phyloP scores from a whole-genome alignment of 2,888 invertebrate genomes.

The Eucriotettix oculatus region DNA sequence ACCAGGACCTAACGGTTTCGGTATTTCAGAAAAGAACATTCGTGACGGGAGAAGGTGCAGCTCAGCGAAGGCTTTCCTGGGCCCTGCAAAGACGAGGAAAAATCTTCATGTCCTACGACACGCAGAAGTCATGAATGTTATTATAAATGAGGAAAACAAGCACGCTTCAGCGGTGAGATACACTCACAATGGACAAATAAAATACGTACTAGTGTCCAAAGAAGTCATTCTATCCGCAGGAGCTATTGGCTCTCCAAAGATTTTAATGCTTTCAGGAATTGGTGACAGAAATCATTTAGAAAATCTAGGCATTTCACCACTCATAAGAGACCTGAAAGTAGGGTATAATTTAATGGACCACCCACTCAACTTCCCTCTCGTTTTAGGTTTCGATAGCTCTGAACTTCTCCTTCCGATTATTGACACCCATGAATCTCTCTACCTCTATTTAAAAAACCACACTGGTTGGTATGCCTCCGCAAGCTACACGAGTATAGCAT shows the following conservation, averaged over 20 bases:
- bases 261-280: not conserved
- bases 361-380: not conserved
- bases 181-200: not conserved
- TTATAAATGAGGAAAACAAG: not conserved
- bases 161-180: not conserved
- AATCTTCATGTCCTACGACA: not conserved
- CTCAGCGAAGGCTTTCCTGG: not conserved
- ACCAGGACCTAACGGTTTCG: not conserved
- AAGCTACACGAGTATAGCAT: slow-evolving; percentile 35
- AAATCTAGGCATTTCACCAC: not conserved
- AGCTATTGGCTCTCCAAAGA: not conserved
- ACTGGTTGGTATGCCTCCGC: slow-evolving; percentile 28
- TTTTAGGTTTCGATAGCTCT: not conserved
- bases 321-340: not conserved
- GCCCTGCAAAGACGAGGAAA: not conserved
- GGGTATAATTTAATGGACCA: not conserved
- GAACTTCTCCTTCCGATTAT: no score
- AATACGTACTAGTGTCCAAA: not conserved
- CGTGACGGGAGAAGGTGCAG: not conserved
- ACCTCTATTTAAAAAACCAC: slow-evolving; percentile 27
- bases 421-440: slow-evolving; percentile 2
- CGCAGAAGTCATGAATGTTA: not conserved
- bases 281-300: not conserved
- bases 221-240: not conserved
- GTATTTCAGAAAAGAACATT: not conserved